Evolutionary conservation across 2,113 vertebrate genomes (phyloP).

Genomic region (Paracyprichromis sp.): DNA sequence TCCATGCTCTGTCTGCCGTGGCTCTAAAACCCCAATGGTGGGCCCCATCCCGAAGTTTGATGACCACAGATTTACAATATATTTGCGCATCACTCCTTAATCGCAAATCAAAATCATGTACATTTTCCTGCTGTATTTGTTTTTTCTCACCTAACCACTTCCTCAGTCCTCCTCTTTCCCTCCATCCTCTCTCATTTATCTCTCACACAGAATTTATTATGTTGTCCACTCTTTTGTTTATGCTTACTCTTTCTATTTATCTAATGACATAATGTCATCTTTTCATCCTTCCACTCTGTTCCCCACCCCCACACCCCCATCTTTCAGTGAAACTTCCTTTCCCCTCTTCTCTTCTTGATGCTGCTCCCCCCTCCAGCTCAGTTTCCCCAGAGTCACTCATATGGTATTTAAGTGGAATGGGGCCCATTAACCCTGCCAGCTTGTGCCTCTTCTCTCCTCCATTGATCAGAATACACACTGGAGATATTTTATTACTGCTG

Average conservation of each 20-base stretch:
- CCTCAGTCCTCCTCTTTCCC: background rate
- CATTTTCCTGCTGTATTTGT: background rate
- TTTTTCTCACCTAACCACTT: background rate
- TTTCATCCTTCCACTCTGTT: background rate
- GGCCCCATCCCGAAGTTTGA: background rate
- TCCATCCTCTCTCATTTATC: background rate
- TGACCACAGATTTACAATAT: background rate
- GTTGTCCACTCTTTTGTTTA: background rate
- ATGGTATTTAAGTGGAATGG: constrained; percentile 78
- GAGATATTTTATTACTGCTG: constrained; percentile 75
- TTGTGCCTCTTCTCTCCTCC: constrained; percentile 76
- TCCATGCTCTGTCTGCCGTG: background rate
- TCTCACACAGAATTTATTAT: background rate
- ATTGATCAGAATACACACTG: constrained; percentile 86
- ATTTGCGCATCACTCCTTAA: background rate
- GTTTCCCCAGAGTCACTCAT: constrained; percentile 71
- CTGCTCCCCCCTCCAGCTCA: constrained; percentile 11
- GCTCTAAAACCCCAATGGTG: background rate
- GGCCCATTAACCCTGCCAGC: constrained; percentile 81
- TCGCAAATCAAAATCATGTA: background rate
- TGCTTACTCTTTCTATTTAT: background rate
- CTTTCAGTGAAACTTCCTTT: background rate
- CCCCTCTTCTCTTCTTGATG: background rate
- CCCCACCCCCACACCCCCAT: background rate
- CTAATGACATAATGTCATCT: background rate